Evolutionary conservation across 2,113 vertebrate genomes (phyloP), one percentile per base, ranked within the genome.

Genomic region (Petaurus breviceps): DNA sequence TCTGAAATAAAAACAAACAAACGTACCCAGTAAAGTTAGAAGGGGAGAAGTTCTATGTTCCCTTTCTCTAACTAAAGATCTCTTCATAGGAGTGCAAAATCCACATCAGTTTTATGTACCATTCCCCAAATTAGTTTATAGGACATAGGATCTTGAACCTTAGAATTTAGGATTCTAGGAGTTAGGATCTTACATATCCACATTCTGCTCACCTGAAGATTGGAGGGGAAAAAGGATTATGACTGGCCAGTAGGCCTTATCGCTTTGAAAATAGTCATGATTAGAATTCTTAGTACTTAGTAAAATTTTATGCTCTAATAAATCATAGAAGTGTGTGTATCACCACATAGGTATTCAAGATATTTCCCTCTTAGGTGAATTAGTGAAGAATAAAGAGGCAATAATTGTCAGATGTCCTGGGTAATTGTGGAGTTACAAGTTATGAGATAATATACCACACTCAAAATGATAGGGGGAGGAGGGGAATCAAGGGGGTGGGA

Each of bases 291-390:
- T 84, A 16, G 77, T 43, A n/a, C 57, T 51, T 46, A 77, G 53
- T 92, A 52, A 52, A 68, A 93, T 93, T 93, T 51, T 93, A 84
- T 84, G 61, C 50, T 84, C n/a, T 84, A 61, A 93, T 93, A 68
- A 43, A n/a, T 51, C n/a, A 24, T 12, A 84, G 31, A 93, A 51
- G 61, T 3, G 31, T 84, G 50, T 25, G 49, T 51, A 84, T 84
- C 68, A 84, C 68, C 68, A 84, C 68, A 84, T 84, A 84, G 68
- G 49, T 84, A 93, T 49, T 93, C 37, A 50, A 93, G 92, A 43
- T 84, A 84, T 51, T 25, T 84, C 57, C n/a, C n/a, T 61, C 51
- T 61, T 25, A 92, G 53, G 52, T 92, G 53, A 92, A 92, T 92
- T 54, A 49, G 46, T 92, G 26, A 43, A 43, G 37, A 77, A 52